Base-by-base conservation (phyloP, 2,797 vertebrate genomes). In the Notolepis coatsorum region DNA sequence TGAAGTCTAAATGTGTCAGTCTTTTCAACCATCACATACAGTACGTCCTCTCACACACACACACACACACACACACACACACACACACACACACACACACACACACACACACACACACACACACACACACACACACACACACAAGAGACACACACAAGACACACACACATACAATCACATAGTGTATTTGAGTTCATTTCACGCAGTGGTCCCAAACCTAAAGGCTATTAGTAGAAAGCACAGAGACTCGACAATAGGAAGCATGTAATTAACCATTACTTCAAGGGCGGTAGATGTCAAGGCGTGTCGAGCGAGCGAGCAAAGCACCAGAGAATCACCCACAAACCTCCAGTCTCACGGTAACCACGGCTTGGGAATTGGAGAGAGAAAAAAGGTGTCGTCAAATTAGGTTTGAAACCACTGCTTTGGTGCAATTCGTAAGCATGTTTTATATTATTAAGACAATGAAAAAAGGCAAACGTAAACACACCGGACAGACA, bases 181-280 rank as follows among this genome's bases (percentile, higher is more conserved):
- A 75, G 76, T 79, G 83, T 65, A 66, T 47, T 77, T 71, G 70
- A 87, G 85, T 87, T 82, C 51, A 81, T 78, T 75, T 57, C 65
- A 52, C 65, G 82, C 87, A 89, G 86, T 81, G 86, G 84, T 90
- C 80, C 77, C 84, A 88, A 84, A 91, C 86, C 88, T 62, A 68
- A n/a, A 82, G 68, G 71, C 68, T 76, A 70, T 77, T 62, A 72
- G 73, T 50, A 65, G 70, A 82, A 83, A 85, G 72, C 73, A 81
- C 73, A 64, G 58, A 73, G 62, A 81, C 80, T 69, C 61, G 65
- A 78, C 78, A 77, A 75, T 41, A 77, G 75, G 78, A 81, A 85
- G 81, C 77, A 71, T 77, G 73, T 80, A 72, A 85, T 80, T 64
- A 74, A n/a, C 62, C 75, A 27, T 70, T 75, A 77, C 80, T 84